Percentiles rank a stretch among this genome's conserved stretches.
Conservation (phyloP, 2,113 vertebrate genomes). For the Mormoops blainvillei region DNA sequence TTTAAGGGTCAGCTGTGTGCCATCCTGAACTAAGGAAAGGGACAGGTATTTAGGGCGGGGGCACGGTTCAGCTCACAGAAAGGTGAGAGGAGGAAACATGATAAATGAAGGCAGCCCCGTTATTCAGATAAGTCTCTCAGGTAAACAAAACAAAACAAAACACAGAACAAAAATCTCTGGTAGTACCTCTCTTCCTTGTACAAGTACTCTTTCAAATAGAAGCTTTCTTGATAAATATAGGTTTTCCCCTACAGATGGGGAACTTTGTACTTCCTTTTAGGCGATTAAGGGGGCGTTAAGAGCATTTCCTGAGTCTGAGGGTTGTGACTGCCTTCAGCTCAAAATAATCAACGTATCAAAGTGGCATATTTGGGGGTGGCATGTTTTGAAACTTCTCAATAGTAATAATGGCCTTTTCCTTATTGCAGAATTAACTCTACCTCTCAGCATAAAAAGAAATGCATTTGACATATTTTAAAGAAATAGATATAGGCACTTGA, state of each 20-base stretch:
- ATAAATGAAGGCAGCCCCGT: neutral
- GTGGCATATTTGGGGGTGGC: neutral
- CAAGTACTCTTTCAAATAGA: neutral
- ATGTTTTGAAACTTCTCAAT: neutral
- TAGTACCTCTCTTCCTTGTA: neutral
- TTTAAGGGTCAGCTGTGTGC: neutral
- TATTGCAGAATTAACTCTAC: constrained; percentile 27
- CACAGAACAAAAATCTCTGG: neutral
- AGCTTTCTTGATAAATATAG: neutral
- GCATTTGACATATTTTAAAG: neutral
- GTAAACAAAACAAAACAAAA: neutral
- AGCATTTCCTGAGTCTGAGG: neutral
- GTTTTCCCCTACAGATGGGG: neutral
- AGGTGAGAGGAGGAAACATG: neutral
- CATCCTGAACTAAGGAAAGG: neutral
- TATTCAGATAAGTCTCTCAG: neutral
- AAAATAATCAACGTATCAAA: neutral
- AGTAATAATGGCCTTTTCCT: neutral
- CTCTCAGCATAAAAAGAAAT: neutral
- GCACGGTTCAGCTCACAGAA: neutral
- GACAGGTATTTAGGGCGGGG: neutral
- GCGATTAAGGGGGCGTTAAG: neutral
- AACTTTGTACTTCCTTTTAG: neutral
- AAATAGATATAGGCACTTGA: neutral
- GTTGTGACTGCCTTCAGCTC: neutral